A percentile compares a stretch with the other conserved stretches of the same genome.
Conservation (phyloP, 2,113 vertebrate species). For the Baryphthengus martii region DNA sequence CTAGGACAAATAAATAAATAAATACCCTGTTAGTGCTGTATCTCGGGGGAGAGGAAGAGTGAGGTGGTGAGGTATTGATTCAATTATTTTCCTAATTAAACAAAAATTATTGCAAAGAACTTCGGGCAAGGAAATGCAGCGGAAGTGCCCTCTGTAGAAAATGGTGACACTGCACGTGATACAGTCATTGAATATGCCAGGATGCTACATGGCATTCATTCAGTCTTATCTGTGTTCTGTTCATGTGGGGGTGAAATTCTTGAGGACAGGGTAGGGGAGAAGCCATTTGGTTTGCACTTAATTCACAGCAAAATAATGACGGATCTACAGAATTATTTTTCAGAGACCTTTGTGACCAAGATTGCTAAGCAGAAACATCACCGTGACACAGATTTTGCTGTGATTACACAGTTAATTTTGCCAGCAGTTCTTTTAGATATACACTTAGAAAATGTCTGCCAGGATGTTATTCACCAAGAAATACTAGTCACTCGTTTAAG, state of each 20-base stretch:
- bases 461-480: not conserved
- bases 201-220: not conserved
- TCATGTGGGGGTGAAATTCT: not conserved
- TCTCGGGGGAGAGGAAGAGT: not conserved
- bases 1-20: not conserved
- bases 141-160: not conserved
- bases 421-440: not conserved
- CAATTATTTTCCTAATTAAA: slow-evolving; percentile 42
- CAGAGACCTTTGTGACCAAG: not conserved
- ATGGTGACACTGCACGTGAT: not conserved
- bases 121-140: not conserved
- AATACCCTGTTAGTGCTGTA: not conserved
- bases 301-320: not conserved
- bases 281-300: not conserved
- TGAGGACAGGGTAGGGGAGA: not conserved
- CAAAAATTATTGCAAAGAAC: not conserved
- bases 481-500: not conserved
- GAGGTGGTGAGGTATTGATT: slow-evolving; percentile 5
- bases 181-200: not conserved
- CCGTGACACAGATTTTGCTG: not conserved
- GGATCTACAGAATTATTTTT: not conserved
- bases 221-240: not conserved
- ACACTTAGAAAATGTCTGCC: not conserved
- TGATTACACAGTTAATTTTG: not conserved
- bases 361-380: not conserved